Evolutionary conservation across 2,797 vertebrate species (phyloP), one percentile per base, ranked within the genome.

Genomic region (Pelochelys cantorii): DNA sequence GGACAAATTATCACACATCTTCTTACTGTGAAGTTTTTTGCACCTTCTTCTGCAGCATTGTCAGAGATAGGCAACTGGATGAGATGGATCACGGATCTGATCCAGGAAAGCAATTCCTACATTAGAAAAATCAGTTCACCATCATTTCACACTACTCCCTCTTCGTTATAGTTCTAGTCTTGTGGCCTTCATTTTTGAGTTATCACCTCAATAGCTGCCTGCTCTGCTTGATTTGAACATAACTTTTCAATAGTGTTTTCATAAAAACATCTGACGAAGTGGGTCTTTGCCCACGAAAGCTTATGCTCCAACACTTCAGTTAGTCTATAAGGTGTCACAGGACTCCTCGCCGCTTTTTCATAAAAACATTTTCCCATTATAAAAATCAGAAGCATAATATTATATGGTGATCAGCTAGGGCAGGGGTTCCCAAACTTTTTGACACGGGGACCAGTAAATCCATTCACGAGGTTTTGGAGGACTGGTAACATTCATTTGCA

Each of bases 71-170:
- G 10, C 1, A 1, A 5, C 13, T 20, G 2, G n/a, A 78, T 59
- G 4, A 37, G 68, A 12, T 12, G 10, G 20, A 37, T 34, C 17
- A 10, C 0, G 5, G 53, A 77, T 17, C 27, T 9, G 15, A 11
- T 2, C 27, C 34, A 71, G n/a, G 22, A n/a, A 20, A 55, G 11
- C 18, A 79, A n/a, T 5, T 74, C 52, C 57, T 83, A 18, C 5
- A 25, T 34, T 68, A n/a, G 83, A 92, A 20, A 55, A 56, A 27
- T 89, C 83, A 2, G 11, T 85, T 85, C 22, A 62, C 17, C 65
- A 12, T 48, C 0, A 15, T 87, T 89, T 80, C 23, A 53, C 34
- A 17, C 8, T 60, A 86, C 60, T 88, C 1, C 22, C 8, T 9
- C 31, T 71, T 9, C 54, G 62, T 81, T 88, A 48, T 71, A 77